phyloP scores from a whole-genome alignment of 2,888 invertebrate genomes.

The Euplexia lucipara region DNA sequence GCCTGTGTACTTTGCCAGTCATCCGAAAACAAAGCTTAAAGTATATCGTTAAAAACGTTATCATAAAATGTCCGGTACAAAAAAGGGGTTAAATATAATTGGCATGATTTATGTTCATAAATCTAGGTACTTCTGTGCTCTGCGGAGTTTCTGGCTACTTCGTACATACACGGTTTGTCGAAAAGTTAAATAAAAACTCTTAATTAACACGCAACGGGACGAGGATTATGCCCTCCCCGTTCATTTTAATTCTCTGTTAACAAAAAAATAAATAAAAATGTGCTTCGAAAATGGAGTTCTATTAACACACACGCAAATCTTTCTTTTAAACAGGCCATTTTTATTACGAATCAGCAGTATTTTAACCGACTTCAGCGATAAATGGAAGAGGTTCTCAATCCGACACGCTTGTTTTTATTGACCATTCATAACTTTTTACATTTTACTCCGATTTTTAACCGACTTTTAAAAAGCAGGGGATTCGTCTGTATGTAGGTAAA shows the following conservation, averaged over 20 bases:
- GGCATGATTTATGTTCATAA: conserved; percentile 25
- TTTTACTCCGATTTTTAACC: no score
- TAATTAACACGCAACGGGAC: conserved; percentile 49
- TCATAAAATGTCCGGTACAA: neutral
- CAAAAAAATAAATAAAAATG: conserved; percentile 23
- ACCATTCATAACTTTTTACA: no score
- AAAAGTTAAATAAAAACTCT: conserved; percentile 38
- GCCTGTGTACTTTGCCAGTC: no score
- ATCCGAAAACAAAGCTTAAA: no score
- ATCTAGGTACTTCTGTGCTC: conserved; percentile 3
- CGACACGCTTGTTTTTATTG: no score
- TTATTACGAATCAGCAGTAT: no score
- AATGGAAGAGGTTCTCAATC: no score
- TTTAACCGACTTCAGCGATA: no score
- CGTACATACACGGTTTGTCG: conserved; percentile 29
- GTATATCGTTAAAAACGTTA: neutral
- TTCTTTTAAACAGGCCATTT: neutral
- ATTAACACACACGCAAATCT: neutral
- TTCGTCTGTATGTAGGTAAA: no score
- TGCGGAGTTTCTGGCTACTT: conserved; percentile 9
- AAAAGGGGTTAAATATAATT: conserved; percentile 16
- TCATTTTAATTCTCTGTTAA: conserved; percentile 21
- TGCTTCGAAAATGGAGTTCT: conserved; percentile 8
- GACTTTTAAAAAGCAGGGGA: no score
- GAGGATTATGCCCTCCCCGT: conserved; percentile 22